phyloP scores from a whole-genome alignment of 2,113 vertebrate species.

The Syrrhaptes paradoxus region DNA sequence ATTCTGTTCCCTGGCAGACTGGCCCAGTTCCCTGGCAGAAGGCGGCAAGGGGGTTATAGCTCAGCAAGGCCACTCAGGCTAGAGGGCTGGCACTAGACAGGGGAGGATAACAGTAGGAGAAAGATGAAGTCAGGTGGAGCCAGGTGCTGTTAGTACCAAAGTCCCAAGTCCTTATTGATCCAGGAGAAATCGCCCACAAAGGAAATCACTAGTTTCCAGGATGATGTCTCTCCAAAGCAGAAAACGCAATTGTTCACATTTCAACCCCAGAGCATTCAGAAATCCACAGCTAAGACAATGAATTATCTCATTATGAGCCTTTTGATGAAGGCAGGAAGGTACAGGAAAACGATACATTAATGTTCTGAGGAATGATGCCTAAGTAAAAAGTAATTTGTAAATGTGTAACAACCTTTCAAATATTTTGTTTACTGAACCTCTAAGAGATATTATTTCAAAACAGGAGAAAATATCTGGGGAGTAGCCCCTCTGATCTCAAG shows the following conservation, averaged over 20 bases:
- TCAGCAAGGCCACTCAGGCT: background rate
- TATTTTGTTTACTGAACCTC: background rate
- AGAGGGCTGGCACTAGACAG: background rate
- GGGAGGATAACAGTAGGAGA: background rate
- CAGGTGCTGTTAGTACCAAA: background rate
- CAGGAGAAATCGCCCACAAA: background rate
- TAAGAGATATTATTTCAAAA: background rate
- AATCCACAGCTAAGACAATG: background rate
- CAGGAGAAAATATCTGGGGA: background rate
- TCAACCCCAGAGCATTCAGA: background rate
- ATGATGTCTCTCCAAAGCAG: background rate
- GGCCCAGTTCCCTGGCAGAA: background rate
- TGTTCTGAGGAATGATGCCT: background rate
- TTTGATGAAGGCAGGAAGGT: background rate
- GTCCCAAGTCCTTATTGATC: background rate
- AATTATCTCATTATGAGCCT: background rate
- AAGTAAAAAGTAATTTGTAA: background rate
- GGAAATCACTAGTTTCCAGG: background rate
- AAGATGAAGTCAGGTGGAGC: background rate
- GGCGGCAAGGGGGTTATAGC: background rate
- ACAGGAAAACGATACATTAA: background rate
- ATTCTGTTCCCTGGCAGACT: background rate
- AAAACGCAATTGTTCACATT: background rate
- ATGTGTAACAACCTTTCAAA: background rate
- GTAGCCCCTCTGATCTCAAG: background rate